Conservation (phyloP, 1,140 invertebrate species). For the Orchesella cincta region DNA sequence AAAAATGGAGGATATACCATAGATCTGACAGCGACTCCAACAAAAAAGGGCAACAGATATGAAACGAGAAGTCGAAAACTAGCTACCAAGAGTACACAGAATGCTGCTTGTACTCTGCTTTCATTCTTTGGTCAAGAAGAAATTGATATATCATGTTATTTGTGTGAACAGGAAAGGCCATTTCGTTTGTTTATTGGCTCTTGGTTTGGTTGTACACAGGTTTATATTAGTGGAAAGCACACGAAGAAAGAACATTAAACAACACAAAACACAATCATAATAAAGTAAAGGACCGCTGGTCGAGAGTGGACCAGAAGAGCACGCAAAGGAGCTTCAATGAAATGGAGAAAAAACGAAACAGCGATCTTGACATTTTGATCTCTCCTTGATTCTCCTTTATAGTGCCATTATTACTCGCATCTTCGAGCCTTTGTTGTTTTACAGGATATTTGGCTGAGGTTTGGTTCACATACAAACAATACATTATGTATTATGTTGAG, state of each 20-base stretch:
- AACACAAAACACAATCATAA: neutral
- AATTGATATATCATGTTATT: neutral
- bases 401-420: neutral
- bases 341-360: neutral
- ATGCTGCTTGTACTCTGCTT: neutral
- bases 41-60: neutral
- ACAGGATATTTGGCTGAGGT: too few species aligned
- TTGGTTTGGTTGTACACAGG: neutral
- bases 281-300: neutral
- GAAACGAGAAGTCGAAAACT: neutral
- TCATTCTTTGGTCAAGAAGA: neutral
- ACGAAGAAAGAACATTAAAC: neutral
- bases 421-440: too few species aligned
- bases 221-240: neutral
- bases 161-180: neutral
- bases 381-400: neutral
- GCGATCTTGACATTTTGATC: neutral
- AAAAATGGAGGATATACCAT: neutral
- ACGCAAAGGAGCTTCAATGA: neutral
- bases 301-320: neutral
- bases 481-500: too few species aligned
- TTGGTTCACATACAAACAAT: too few species aligned
- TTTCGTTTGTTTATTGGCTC: neutral
- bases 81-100: too few species aligned
- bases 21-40: neutral